A percentile compares a stretch with the other conserved stretches of the same genome.
phyloP scores from a whole-genome alignment of 2,888 invertebrate genomes.

The Andrena camellia region DNA sequence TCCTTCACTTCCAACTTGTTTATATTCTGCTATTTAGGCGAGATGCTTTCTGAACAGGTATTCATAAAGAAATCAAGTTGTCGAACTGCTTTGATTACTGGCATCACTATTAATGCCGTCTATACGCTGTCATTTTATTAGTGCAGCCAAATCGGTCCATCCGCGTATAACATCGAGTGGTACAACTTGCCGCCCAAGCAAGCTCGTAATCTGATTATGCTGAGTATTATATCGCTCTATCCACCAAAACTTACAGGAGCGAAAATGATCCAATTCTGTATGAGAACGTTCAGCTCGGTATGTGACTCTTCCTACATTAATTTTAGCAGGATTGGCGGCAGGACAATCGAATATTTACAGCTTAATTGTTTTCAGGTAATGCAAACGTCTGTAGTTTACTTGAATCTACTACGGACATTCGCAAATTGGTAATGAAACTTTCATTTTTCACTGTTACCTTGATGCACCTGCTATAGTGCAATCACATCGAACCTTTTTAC shows the following conservation, averaged over 20 bases:
- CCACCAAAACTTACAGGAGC: conserved; percentile 76
- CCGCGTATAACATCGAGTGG: conserved; percentile 65
- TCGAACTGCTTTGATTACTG: not conserved
- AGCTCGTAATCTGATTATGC: conserved; percentile 64
- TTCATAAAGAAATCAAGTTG: not conserved
- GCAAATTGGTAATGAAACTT: not conserved
- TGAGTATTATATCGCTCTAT: conserved; percentile 67
- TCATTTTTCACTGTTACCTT: too few relatives aligned
- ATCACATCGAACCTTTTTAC: too few relatives aligned
- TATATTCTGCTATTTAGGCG: conserved; percentile 73
- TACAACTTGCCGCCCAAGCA: conserved; percentile 57
- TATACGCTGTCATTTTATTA: conserved; percentile 17
- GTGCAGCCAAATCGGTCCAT: conserved; percentile 55
- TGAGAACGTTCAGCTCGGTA: conserved; percentile 65
- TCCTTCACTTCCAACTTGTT: conserved; percentile 65
- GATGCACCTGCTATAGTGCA: not conserved
- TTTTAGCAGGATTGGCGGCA: not conserved
- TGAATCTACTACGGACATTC: conserved; percentile 12
- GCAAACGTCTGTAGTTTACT: not conserved
- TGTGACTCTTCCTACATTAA: not conserved
- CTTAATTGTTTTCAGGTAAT: conserved; percentile 4
- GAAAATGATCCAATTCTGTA: conserved; percentile 72
- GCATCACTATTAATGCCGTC: not conserved
- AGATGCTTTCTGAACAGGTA: conserved; percentile 71
- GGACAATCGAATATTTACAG: too few relatives aligned